phyloP scores from a whole-genome alignment of 2,888 invertebrate genomes.

The Meteorus cinctellus region DNA sequence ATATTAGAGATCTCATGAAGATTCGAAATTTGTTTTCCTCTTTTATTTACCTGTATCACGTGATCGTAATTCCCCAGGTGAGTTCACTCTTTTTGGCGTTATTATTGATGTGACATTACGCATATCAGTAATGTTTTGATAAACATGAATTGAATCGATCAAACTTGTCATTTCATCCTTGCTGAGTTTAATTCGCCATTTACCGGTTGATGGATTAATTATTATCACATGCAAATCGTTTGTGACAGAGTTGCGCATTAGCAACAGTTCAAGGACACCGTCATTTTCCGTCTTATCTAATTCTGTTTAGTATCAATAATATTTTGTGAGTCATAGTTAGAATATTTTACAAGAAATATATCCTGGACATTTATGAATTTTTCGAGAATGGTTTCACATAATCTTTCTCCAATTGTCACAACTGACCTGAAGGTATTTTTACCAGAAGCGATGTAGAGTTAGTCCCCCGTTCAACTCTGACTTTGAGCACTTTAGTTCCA shows the following conservation, averaged over 20 bases:
- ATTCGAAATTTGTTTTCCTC: background rate
- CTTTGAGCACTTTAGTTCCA: constrained; percentile 48
- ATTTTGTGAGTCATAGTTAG: background rate
- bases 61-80: background rate
- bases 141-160: constrained; percentile 31
- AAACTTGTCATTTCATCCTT: constrained; percentile 48
- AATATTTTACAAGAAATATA: background rate
- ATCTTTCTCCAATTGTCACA: too few species aligned
- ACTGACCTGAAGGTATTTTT: constrained; percentile 56
- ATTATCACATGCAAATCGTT: constrained; percentile 58
- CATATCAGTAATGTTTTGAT: constrained; percentile 19
- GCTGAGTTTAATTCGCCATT: constrained; percentile 58
- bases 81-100: constrained; percentile 3
- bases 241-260: constrained; percentile 53
- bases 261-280: constrained; percentile 50
- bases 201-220: constrained; percentile 61
- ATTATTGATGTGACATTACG: constrained; percentile 22
- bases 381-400: too few species aligned
- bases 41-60: constrained; percentile 5
- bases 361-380: background rate
- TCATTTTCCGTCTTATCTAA: background rate
- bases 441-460: constrained; percentile 49
- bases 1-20: background rate
- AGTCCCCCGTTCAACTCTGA: constrained; percentile 53
- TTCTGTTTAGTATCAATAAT: constrained; percentile 13